Conservation (phyloP, 2,888 invertebrate species). For the Drosophila ochracea region DNA sequence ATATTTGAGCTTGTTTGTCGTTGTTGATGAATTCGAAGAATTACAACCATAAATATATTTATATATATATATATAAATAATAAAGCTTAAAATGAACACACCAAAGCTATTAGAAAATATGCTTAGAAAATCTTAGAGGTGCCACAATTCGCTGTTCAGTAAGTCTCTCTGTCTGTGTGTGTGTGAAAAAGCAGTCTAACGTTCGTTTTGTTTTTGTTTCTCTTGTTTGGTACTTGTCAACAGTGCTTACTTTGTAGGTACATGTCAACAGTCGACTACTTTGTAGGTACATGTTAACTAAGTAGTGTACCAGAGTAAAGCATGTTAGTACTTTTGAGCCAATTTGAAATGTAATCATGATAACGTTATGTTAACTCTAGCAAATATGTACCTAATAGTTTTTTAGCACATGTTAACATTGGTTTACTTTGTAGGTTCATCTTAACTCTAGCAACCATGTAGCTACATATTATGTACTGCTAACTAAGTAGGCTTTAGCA, state of each 20-base stretch:
- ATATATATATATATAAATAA: conserved; percentile 39
- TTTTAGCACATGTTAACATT: background rate
- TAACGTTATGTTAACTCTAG: background rate
- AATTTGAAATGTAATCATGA: background rate
- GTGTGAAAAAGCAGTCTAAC: conserved; percentile 59
- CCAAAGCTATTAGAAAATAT: conserved; percentile 37
- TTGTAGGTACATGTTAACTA: background rate
- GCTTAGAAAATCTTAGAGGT: conserved; percentile 67
- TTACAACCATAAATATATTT: conserved; percentile 30
- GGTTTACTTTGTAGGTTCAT: background rate
- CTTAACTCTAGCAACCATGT: background rate
- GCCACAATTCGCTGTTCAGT: conserved; percentile 60
- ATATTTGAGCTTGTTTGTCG: conserved; percentile 58
- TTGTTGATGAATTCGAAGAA: conserved; percentile 26
- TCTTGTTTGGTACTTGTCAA: conserved; percentile 26
- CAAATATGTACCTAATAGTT: background rate
- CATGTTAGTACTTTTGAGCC: background rate
- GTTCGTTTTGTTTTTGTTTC: background rate
- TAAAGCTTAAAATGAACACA: conserved; percentile 27
- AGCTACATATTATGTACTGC: background rate
- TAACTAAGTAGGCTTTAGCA: background rate
- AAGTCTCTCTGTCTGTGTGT: conserved; percentile 19
- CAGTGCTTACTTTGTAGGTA: conserved; percentile 1
- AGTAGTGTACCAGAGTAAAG: conserved; percentile 50
- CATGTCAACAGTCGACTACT: background rate